Percentiles rank a stretch among this genome's conserved stretches.
phyloP scores from a whole-genome alignment of 2,888 invertebrate species.

The Leptarthrus brevirostris region DNA sequence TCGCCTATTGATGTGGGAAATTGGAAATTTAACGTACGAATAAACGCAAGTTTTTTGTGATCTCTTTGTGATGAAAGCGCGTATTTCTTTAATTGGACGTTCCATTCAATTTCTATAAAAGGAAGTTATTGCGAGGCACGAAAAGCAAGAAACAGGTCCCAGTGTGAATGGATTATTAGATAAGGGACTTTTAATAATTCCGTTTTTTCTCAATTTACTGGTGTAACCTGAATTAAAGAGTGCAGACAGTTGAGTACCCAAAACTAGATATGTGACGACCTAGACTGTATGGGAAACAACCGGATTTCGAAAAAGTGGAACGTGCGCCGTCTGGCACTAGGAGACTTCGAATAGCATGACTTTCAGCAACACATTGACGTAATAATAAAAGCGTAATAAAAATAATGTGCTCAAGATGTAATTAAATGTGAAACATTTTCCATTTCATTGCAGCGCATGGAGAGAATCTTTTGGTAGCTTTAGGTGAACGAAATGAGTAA shows the following conservation, averaged over 20 bases:
- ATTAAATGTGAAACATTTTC: too few relatives aligned
- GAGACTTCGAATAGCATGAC: too few relatives aligned
- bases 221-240: background rate
- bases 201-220: slow-evolving; percentile 3
- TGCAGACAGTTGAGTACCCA: background rate
- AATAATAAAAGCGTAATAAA: too few relatives aligned
- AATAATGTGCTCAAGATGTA: too few relatives aligned
- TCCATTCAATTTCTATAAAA: slow-evolving; percentile 9
- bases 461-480: too few relatives aligned
- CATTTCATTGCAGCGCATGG: too few relatives aligned
- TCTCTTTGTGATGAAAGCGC: slow-evolving; percentile 25
- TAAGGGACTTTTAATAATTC: slow-evolving; percentile 5
- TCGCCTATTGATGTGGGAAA: slow-evolving; percentile 23
- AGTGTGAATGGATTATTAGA: slow-evolving; percentile 26
- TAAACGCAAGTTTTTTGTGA: slow-evolving; percentile 21
- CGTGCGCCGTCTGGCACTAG: too few relatives aligned
- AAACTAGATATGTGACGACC: slow-evolving; percentile 1
- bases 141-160: background rate
- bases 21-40: slow-evolving; percentile 40
- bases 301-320: slow-evolving; percentile 1
- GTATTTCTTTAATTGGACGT: slow-evolving; percentile 27
- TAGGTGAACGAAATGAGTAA: too few relatives aligned
- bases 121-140: background rate
- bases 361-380: too few relatives aligned
- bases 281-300: slow-evolving; percentile 1